Conservation (phyloP, 1,140 invertebrate genomes). For the Neelides sp. region DNA sequence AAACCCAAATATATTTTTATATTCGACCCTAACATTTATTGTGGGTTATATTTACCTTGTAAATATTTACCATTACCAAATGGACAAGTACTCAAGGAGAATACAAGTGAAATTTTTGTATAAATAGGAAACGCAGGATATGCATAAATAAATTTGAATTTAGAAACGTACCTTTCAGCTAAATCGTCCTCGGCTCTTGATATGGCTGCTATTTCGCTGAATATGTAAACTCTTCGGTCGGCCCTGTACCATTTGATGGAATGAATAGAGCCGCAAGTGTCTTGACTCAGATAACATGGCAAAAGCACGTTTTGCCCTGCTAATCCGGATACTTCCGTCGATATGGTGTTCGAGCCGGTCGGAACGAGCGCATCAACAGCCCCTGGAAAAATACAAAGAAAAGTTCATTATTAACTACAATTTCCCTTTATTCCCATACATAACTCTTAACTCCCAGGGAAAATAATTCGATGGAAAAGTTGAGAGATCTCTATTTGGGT, state of each 20-base stretch:
- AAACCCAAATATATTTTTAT: too few species aligned
- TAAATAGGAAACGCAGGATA: too few species aligned
- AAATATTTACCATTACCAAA: too few species aligned
- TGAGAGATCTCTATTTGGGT: slow-evolving; percentile 3
- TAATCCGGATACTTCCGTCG: slow-evolving; percentile 38
- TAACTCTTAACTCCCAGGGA: neutral
- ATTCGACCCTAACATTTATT: too few species aligned
- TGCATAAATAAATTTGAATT: neutral
- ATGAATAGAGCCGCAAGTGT: slow-evolving; percentile 65
- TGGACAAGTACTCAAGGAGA: too few species aligned
- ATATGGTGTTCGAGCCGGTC: slow-evolving; percentile 10
- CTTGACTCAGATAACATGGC: slow-evolving; percentile 59
- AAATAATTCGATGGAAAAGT: neutral
- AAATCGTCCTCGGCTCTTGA: slow-evolving; percentile 59
- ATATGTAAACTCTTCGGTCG: slow-evolving; percentile 65
- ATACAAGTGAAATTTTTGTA: too few species aligned
- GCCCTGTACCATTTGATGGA: slow-evolving; percentile 82
- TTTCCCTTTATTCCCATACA: neutral
- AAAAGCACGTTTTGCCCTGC: slow-evolving; percentile 52
- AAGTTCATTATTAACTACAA: too few species aligned
- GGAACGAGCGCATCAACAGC: neutral
- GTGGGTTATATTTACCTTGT: too few species aligned
- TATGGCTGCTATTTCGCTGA: slow-evolving; percentile 58
- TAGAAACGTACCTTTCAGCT: slow-evolving; percentile 50
- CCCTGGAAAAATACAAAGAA: neutral